Conservation (phyloP, 2,888 invertebrate species). For the Idaea straminata region DNA sequence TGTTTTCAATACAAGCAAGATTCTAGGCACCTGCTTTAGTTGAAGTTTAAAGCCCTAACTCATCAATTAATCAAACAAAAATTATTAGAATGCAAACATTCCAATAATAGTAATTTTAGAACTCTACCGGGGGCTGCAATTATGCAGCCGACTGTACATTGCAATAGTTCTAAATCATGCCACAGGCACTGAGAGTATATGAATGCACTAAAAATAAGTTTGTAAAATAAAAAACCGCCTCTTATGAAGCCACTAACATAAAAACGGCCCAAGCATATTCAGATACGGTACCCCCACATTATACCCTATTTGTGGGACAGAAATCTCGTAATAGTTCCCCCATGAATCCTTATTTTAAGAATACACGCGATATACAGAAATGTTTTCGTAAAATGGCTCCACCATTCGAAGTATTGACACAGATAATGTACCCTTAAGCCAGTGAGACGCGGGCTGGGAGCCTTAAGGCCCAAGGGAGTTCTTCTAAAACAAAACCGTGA, state of each 20-base stretch:
- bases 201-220: slow-evolving; percentile 23
- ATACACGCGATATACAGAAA: slow-evolving; percentile 70
- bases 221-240: slow-evolving; percentile 13
- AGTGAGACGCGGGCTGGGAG: slow-evolving; percentile 39
- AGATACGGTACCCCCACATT: slow-evolving; percentile 43
- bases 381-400: slow-evolving; percentile 69
- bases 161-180: no score
- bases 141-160: no score
- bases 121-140: no score
- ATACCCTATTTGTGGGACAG: slow-evolving; percentile 51
- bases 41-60: no score
- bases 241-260: slow-evolving; percentile 37
- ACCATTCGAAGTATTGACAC: slow-evolving; percentile 68
- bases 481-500: slow-evolving; percentile 66
- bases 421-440: slow-evolving; percentile 65
- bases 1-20: no score
- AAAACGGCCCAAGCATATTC: slow-evolving; percentile 34
- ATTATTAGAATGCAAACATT: no score
- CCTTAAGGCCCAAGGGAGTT: slow-evolving; percentile 50
- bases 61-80: no score
- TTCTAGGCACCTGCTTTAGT: no score
- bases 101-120: no score
- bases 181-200: not conserved
- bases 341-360: slow-evolving; percentile 63
- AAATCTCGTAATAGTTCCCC: slow-evolving; percentile 71